Conservation (phyloP, 1,140 invertebrate species). For the Plectrocnemia conspersa region DNA sequence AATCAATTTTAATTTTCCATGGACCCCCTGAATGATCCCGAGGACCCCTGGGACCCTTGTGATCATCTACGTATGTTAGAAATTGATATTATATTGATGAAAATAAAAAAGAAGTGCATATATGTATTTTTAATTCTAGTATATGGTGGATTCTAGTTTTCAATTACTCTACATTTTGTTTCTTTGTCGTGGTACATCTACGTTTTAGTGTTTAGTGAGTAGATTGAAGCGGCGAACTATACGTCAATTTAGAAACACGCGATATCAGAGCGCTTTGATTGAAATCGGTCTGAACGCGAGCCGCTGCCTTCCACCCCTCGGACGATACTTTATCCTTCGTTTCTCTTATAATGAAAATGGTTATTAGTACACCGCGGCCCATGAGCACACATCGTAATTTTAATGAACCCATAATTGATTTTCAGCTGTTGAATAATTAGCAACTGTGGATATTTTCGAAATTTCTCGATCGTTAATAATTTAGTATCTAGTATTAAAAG, state of each 20-base stretch:
- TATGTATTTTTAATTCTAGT: background rate
- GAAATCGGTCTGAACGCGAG: slow-evolving; percentile 8
- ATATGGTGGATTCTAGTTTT: background rate
- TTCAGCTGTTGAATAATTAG: no score
- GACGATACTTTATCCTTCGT: background rate
- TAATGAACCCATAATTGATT: no score
- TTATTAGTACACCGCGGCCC: no score
- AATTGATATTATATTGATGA: background rate
- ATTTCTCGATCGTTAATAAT: no score
- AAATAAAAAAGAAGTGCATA: background rate
- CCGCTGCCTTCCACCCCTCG: background rate
- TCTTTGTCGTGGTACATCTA: no score
- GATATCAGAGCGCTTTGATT: slow-evolving; percentile 10
- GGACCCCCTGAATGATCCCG: background rate
- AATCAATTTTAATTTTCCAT: no score
- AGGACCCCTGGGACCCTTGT: no score
- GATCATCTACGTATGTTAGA: background rate
- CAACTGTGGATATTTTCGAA: no score
- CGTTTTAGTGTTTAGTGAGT: no score
- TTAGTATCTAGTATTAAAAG: no score
- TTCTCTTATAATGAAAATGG: no score
- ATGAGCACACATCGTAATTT: no score
- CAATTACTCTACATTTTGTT: background rate
- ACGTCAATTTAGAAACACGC: slow-evolving; percentile 17
- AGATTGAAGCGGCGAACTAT: slow-evolving; percentile 18